Conservation (phyloP, 2,113 vertebrate genomes). For the Colinus virginianus region DNA sequence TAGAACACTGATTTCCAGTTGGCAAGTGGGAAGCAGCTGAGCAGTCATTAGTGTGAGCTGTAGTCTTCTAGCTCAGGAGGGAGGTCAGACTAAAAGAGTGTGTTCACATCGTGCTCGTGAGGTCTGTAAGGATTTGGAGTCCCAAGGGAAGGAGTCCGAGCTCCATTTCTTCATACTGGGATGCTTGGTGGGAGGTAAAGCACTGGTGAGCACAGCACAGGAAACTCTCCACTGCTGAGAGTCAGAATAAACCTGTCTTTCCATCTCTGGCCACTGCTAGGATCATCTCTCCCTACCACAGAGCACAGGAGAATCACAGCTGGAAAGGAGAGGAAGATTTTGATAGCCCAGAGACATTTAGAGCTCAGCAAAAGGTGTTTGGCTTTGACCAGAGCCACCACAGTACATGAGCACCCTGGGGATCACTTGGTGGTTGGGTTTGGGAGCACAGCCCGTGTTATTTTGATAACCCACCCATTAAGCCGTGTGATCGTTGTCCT, state of each 20-base stretch:
- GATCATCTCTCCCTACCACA: neutral
- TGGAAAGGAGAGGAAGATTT: neutral
- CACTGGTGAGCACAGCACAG: accelerated
- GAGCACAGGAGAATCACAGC: accelerated
- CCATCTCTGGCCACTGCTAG: neutral
- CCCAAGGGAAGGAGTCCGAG: neutral
- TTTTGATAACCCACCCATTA: neutral
- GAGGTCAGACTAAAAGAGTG: neutral
- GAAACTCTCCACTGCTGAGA: neutral
- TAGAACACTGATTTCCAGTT: accelerated
- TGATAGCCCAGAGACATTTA: neutral
- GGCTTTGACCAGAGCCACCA: neutral
- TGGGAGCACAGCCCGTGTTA: neutral
- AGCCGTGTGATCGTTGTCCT: no score
- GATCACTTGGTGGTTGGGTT: neutral
- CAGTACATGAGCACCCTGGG: neutral
- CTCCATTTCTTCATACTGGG: accelerated
- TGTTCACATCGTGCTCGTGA: neutral
- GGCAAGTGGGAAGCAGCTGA: neutral
- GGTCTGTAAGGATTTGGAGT: neutral
- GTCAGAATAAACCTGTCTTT: neutral
- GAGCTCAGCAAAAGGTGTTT: neutral
- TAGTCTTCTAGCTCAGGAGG: neutral
- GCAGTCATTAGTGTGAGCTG: neutral
- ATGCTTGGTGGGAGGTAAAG: neutral